phyloP scores from a whole-genome alignment of 2,797 vertebrate genomes.

The Lutjanus campechanus region DNA sequence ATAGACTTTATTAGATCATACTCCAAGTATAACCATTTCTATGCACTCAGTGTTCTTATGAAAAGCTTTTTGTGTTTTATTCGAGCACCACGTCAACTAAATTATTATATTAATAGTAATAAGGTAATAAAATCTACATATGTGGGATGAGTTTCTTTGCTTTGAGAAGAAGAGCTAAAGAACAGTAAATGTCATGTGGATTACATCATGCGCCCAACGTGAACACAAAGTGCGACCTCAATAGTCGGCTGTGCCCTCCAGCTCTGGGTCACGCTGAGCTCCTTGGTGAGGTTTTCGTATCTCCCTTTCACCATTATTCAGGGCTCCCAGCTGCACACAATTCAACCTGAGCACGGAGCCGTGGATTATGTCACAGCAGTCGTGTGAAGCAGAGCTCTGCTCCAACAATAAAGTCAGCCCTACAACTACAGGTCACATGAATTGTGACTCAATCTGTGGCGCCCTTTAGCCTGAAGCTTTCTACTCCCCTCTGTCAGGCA shows the following conservation, averaged over 20 bases:
- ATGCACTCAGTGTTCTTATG: background rate
- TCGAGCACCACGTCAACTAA: too few species aligned
- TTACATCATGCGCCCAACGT: constrained; percentile 13
- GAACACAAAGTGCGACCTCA: constrained; percentile 41
- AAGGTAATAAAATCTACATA: background rate
- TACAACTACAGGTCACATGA: constrained; percentile 16
- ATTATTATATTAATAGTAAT: background rate
- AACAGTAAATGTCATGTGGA: constrained; percentile 38
- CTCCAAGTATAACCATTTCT: background rate
- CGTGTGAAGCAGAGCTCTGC: background rate
- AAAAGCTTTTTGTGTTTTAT: background rate
- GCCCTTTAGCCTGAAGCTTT: constrained; percentile 22
- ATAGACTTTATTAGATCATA: background rate
- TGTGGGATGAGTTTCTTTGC: background rate
- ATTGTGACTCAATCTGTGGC: constrained; percentile 24
- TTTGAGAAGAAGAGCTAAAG: background rate
- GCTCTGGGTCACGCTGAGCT: constrained; percentile 54
- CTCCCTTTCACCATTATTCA: constrained; percentile 21
- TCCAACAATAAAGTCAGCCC: constrained; percentile 14
- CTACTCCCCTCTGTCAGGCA: constrained; percentile 1
- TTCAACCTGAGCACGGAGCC: constrained; percentile 3
- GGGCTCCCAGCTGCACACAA: background rate
- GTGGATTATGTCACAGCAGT: constrained; percentile 42
- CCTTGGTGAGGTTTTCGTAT: constrained; percentile 14
- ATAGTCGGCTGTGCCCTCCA: constrained; percentile 20